Percentiles rank a stretch among this genome's conserved stretches.
Conservation (phyloP, 2,797 vertebrate genomes). For the Syngnathus acus region DNA sequence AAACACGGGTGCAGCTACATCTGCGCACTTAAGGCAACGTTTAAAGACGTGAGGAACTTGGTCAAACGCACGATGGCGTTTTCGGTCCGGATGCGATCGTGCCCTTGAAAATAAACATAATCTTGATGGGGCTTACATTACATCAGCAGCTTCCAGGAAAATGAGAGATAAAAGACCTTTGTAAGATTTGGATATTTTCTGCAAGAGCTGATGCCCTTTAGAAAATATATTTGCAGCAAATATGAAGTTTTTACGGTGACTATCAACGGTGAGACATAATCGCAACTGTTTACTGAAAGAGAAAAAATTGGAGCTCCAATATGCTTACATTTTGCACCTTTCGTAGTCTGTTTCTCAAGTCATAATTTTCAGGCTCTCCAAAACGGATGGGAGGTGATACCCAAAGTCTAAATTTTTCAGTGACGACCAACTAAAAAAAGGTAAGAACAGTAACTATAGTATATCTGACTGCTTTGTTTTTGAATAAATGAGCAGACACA, state of each 20-base stretch:
- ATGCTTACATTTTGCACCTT: slow-evolving; percentile 12
- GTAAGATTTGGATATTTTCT: slow-evolving; percentile 37
- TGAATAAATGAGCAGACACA: neutral
- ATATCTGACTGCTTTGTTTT: neutral
- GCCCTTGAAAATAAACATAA: slow-evolving; percentile 8
- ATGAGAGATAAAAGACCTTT: slow-evolving; percentile 16
- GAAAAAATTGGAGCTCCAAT: slow-evolving; percentile 3
- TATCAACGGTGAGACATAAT: slow-evolving; percentile 19
- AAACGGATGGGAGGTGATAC: too few relatives aligned
- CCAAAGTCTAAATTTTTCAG: neutral
- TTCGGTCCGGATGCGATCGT: slow-evolving; percentile 33
- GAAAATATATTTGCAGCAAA: slow-evolving; percentile 35
- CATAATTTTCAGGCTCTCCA: neutral
- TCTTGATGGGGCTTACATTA: slow-evolving; percentile 30
- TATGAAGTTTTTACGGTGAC: slow-evolving; percentile 19
- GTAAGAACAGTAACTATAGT: neutral
- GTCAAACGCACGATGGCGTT: slow-evolving; percentile 44
- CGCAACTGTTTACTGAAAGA: slow-evolving; percentile 1
- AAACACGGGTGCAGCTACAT: slow-evolving; percentile 44
- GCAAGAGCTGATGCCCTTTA: slow-evolving; percentile 39
- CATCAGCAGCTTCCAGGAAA: slow-evolving; percentile 20
- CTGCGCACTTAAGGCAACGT: slow-evolving; percentile 46
- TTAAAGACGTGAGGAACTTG: slow-evolving; percentile 44
- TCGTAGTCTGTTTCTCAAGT: neutral
- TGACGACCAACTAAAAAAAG: neutral